Conservation (phyloP, 2,888 invertebrate species). For the Drosophila ustulata region DNA sequence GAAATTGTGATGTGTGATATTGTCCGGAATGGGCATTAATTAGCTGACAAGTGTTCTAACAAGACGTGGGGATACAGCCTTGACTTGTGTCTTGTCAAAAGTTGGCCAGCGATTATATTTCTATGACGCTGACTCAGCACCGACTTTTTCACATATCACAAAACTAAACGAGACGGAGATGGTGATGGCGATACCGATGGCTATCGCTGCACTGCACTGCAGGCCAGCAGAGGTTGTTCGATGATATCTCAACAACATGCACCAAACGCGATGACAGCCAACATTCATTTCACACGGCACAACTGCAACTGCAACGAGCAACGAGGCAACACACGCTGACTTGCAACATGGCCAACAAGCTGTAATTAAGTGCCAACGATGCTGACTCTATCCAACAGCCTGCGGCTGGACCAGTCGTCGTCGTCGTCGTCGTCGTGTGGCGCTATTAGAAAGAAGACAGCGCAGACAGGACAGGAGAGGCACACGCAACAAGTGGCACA, state of each 20-base stretch:
- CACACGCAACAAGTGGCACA: slow-evolving; percentile 69
- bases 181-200: slow-evolving; percentile 45
- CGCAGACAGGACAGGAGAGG: neutral
- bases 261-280: slow-evolving; percentile 65
- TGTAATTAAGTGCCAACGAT: slow-evolving; percentile 71
- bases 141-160: slow-evolving; percentile 64
- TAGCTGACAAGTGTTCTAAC: slow-evolving; percentile 44
- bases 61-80: slow-evolving; percentile 32
- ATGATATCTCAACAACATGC: slow-evolving; percentile 76
- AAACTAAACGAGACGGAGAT: slow-evolving; percentile 1
- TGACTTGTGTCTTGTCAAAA: slow-evolving; percentile 31
- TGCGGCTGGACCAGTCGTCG: neutral
- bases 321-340: slow-evolving; percentile 72
- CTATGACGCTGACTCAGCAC: slow-evolving; percentile 40
- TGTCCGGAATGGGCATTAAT: slow-evolving; percentile 45
- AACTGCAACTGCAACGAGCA: slow-evolving; percentile 43
- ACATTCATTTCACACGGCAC: slow-evolving; percentile 72
- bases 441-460: slow-evolving; percentile 66
- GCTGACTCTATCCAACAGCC: neutral
- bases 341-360: slow-evolving; percentile 74
- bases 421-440: slow-evolving; percentile 18
- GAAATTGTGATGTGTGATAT: slow-evolving; percentile 40
- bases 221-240: slow-evolving; percentile 57
- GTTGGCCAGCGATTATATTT: slow-evolving; percentile 6
- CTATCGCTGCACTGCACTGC: slow-evolving; percentile 36